Evolutionary conservation across 1,140 invertebrate genomes (phyloP), one percentile per base, ranked within the genome.

Genomic region (Diorhabda elongata): DNA sequence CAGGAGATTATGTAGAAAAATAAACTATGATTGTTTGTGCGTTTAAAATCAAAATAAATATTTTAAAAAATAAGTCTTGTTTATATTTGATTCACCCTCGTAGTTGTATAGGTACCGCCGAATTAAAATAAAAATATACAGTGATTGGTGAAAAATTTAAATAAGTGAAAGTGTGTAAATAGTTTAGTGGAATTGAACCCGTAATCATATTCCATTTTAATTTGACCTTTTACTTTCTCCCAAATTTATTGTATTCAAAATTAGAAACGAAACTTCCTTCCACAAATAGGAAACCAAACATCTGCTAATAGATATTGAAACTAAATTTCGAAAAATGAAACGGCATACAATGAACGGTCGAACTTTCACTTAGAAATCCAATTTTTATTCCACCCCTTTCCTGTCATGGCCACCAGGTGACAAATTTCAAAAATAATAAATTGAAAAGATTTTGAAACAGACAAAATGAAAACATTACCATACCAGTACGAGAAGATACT

Each of bases 261-360:
- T 42, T 41, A n/a, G 58, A 60, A 60, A 60, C 9, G 26, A 60
- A 9, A 5, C 9, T 8, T 11, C 58, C 26, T 42, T 56, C 6
- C n/a, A 60, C 42, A 60, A 60, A 60, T 60, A 8, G 58, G 42
- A 60, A 60, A 60, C 58, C 8, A 8, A 60, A 42, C 58, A 60
- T 26, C 58, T 60, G 58, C 58, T 26, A 42, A 60, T 42, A 42
- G 9, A 60, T 60, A 60, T 42, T 7, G 58, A 60, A 58, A 60
- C 26, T 60, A 26, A 26, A 26, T 26, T 26, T 60, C 58, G 9
- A 60, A 60, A 26, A 26, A 26, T 26, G 9, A 42, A 60, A 60
- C 58, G 58, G 26, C 58, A 60, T n/a, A 60, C 58, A 60, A 60
- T 60, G 58, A 60, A 60, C 42, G 42, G 58, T 8, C 58, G 42